Percentiles rank a stretch among this genome's conserved stretches.
These are phyloP conservation scores for Chelonoidis abingdonii DNA, from an alignment of 2,113 vertebrate genomes.

Conservation along the genomic window DNA sequence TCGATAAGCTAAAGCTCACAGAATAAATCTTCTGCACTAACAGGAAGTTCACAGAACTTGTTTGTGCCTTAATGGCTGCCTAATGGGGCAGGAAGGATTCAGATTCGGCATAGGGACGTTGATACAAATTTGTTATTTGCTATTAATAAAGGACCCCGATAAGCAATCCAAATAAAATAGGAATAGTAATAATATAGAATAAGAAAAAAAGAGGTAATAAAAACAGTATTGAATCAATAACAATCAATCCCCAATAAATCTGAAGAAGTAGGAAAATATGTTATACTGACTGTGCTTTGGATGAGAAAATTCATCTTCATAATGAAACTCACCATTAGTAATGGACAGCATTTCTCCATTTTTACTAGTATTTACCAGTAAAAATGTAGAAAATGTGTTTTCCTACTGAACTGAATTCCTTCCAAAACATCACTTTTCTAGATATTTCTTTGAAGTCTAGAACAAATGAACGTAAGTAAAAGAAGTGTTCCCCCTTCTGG, in stretches of 20 bases:
- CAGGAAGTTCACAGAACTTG: background rate
- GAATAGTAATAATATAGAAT: background rate
- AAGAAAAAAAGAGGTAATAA: background rate
- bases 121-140: background rate
- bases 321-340: background rate
- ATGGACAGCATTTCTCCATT: background rate
- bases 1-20: background rate
- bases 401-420: background rate
- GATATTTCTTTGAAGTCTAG: background rate
- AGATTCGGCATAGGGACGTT: background rate
- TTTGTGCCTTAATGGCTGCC: background rate
- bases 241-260: background rate
- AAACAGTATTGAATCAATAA: background rate
- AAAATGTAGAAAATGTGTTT: background rate
- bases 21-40: background rate
- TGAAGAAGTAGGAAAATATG: background rate
- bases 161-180: background rate
- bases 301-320: slow-evolving; percentile 6
- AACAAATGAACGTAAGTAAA: background rate
- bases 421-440: background rate
- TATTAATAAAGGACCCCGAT: background rate
- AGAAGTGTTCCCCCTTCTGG: background rate
- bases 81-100: background rate
- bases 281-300: background rate
- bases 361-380: background rate